Conservation (phyloP, 2,888 invertebrate species). For the Drosophila differens region DNA sequence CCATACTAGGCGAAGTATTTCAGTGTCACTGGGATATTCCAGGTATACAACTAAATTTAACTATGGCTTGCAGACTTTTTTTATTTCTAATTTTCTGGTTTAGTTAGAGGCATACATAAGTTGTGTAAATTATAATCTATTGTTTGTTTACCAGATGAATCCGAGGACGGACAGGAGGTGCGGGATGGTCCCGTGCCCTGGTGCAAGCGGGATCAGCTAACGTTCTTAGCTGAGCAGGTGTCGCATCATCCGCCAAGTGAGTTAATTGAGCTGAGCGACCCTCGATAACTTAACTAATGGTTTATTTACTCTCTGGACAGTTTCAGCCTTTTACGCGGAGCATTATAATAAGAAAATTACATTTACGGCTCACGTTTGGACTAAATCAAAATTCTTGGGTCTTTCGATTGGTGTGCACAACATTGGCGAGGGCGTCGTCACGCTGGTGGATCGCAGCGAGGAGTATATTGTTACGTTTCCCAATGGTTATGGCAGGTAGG, state of each 20-base stretch:
- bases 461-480: conserved; percentile 98
- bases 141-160: conserved; percentile 51
- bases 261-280: conserved; percentile 39
- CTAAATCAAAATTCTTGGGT: conserved; percentile 99
- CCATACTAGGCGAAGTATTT: conserved; percentile 98
- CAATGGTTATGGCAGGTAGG: conserved; percentile 96
- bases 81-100: neutral
- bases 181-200: conserved; percentile 96
- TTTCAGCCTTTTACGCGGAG: conserved; percentile 99
- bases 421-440: conserved; percentile 97
- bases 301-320: conserved; percentile 85
- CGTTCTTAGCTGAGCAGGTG: conserved; percentile 99
- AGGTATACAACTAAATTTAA: conserved; percentile 64
- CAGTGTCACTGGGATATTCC: conserved; percentile 93
- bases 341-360: conserved; percentile 95
- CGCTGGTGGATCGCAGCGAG: conserved; percentile 94
- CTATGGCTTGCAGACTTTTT: neutral
- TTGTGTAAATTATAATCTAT: neutral
- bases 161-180: conserved; percentile 84
- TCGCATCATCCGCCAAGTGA: conserved; percentile 99
- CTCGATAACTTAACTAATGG: fast-evolving
- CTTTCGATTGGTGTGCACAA: conserved; percentile 99
- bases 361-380: conserved; percentile 98
- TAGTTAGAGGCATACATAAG: neutral
- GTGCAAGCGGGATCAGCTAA: conserved; percentile 94